Evolutionary conservation across 2,797 vertebrate species (phyloP), one percentile per base, ranked within the genome.

Genomic region (Enteromius treurensis): DNA sequence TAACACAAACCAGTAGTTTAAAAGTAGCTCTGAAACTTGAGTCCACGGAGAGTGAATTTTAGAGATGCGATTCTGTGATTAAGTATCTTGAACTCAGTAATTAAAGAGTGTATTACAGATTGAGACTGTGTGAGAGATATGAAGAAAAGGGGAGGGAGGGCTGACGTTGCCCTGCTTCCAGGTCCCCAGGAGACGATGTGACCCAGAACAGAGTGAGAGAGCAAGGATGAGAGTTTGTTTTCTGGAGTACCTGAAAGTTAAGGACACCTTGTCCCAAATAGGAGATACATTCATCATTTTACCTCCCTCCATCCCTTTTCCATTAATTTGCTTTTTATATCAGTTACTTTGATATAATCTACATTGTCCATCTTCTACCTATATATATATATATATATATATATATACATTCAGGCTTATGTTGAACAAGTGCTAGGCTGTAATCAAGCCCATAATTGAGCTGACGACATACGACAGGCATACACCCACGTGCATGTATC

Each of bases 231-330:
- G 58, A 84, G 76, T 93, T 93, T 93, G 88, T 91, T 94, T 94
- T 93, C 91, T 92, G 87, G 90, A 90, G 86, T 92, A 92, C 86
- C 87, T 92, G 91, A 92, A 94, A 95, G 93, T 94, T 94, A 90
- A 88, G 91, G 91, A 91, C 92, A 93, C 88, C 90, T 93, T 91
- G 94, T 93, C 92, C 95, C 94, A 95, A 74, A 92, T 94, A 93
- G 88, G 91, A 87, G 87, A 88, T 81, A 83, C 88, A 89, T 86
- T 92, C 87, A 95, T 91, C 85, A 94, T 94, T 91, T 64, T 47
- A 73, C 37, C 82, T 84, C 21, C 51, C 64, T 80, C 45, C 73
- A 23, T 68, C 32, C 2, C 37, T 77, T 77, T 64, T 79, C 68
- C 73, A 80, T 86, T 10, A 47, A 79, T 51, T 85, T 75, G 32